Conservation (phyloP, 2,797 vertebrate species). For the Coendou prehensilis region DNA sequence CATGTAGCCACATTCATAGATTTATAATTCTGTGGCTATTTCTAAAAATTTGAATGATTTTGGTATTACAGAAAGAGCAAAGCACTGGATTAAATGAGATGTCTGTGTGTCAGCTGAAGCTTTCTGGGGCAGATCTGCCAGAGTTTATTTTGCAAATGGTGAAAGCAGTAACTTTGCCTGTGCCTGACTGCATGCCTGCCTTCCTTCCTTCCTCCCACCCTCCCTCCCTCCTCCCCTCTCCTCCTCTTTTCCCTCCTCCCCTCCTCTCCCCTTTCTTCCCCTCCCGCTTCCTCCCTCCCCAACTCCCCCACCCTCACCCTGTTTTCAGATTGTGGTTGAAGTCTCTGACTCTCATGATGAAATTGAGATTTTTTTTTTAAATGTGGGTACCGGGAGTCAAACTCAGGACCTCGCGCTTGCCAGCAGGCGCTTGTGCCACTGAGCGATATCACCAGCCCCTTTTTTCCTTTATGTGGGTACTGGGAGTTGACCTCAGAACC, state of each 20-base stretch:
- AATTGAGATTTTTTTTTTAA: slow-evolving; percentile 2
- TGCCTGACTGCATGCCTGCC: no score
- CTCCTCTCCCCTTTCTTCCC: no score
- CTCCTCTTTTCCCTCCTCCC: no score
- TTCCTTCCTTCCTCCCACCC: not conserved
- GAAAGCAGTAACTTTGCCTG: not conserved
- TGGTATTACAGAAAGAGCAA: not conserved
- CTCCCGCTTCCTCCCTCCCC: not conserved
- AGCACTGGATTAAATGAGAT: not conserved
- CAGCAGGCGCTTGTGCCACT: no score
- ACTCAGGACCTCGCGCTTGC: no score
- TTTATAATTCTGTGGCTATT: not conserved
- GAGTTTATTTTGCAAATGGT: not conserved
- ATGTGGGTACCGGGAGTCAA: no score
- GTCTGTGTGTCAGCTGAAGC: not conserved
- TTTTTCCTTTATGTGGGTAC: no score
- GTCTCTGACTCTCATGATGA: not conserved
- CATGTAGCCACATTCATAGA: not conserved
- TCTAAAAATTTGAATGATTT: not conserved
- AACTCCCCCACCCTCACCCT: no score
- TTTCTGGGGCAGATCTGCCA: not conserved
- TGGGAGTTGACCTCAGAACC: no score
- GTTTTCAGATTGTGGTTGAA: not conserved
- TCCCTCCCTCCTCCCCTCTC: not conserved
- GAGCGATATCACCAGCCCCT: no score